phyloP scores from a whole-genome alignment of 2,113 vertebrate species.

The Spilogale gracilis region DNA sequence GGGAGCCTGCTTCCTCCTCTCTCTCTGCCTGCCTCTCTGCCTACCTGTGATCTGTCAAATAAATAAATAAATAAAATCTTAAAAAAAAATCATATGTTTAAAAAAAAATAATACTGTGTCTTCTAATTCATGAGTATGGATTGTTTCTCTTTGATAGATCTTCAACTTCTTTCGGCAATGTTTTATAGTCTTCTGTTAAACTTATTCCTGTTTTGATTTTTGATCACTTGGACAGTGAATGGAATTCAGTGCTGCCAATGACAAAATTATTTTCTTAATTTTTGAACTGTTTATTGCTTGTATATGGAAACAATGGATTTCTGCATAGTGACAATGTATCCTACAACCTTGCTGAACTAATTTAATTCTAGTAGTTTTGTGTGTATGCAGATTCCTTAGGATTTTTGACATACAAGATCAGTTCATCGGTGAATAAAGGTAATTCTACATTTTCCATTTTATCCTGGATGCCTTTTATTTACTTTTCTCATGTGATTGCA shows the following conservation, averaged over 20 bases:
- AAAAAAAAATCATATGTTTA: no score
- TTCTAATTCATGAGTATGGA: background rate
- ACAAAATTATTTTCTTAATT: background rate
- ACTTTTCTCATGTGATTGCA: background rate
- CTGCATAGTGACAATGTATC: background rate
- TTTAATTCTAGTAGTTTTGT: slow-evolving; percentile 29
- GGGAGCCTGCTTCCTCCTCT: no score
- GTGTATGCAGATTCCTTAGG: background rate
- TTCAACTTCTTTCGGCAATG: slow-evolving; percentile 19
- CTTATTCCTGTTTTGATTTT: slow-evolving; percentile 34
- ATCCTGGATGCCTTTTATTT: background rate
- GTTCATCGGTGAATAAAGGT: background rate
- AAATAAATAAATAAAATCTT: no score
- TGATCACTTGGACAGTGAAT: background rate
- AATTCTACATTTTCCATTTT: background rate
- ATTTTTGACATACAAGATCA: slow-evolving; percentile 15
- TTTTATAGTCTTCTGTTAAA: slow-evolving; percentile 16
- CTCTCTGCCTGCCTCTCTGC: no score
- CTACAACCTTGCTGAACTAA: background rate
- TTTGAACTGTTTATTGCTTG: background rate
- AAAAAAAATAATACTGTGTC: background rate
- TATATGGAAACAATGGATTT: background rate
- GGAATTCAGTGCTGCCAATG: background rate
- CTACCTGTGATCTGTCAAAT: no score
- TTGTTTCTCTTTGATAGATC: slow-evolving; percentile 7